phyloP scores from a whole-genome alignment of 2,888 invertebrate species.

The Tineola bisselliella region DNA sequence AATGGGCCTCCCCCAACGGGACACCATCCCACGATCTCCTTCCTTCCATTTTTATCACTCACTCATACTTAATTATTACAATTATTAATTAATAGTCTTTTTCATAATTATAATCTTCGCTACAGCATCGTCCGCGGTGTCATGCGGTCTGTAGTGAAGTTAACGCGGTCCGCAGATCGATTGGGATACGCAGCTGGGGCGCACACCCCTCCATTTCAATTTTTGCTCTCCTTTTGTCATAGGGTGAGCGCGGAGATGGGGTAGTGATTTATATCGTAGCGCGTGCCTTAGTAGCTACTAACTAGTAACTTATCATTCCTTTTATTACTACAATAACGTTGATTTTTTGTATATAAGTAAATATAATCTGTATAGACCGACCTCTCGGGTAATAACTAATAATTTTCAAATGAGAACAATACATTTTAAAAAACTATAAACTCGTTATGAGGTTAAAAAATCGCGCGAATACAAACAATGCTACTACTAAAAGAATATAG shows the following conservation, averaged over 20 bases:
- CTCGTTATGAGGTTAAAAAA: not conserved
- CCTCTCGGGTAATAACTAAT: too few species aligned
- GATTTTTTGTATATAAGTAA: too few species aligned
- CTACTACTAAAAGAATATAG: not conserved
- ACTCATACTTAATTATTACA: constrained; percentile 30
- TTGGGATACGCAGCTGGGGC: constrained; percentile 62
- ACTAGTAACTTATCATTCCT: not conserved
- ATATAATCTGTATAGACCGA: too few species aligned
- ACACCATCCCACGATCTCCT: constrained; percentile 61
- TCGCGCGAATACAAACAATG: not conserved
- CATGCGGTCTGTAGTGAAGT: constrained; percentile 33
- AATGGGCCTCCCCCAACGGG: constrained; percentile 57
- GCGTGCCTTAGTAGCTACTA: not conserved
- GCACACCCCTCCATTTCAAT: constrained; percentile 53
- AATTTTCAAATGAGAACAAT: not conserved
- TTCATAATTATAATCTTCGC: constrained; percentile 38
- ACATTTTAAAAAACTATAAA: not conserved
- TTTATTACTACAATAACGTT: too few species aligned
- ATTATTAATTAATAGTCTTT: constrained; percentile 21
- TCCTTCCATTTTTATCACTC: constrained; percentile 52
- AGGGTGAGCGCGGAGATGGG: constrained; percentile 41
- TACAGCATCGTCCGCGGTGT: constrained; percentile 32
- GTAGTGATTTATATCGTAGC: constrained; percentile 46
- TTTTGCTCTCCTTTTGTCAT: constrained; percentile 12
- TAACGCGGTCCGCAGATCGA: constrained; percentile 58